Conservation (phyloP, 2,797 vertebrate species). For the Phalloptychus januarius region DNA sequence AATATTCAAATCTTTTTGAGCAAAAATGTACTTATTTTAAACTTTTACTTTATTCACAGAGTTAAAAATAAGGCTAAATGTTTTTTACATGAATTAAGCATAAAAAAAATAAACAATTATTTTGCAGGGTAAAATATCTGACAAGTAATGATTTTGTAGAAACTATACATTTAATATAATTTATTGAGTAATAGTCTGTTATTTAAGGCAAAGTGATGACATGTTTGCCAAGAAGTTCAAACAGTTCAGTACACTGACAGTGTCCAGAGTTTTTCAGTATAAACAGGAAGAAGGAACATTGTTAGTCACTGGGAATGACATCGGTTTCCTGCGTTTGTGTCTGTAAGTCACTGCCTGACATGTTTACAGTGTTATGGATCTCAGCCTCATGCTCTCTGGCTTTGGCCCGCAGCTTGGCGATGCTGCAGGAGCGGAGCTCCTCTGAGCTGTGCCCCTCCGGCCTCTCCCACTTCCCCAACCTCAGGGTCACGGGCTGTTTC, state of each 20-base stretch:
- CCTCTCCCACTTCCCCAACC: constrained; percentile 57
- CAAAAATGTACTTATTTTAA: background rate
- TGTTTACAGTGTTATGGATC: constrained; percentile 76
- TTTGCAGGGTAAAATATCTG: background rate
- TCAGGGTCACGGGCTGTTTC: constrained; percentile 27
- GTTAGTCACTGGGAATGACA: constrained; percentile 61
- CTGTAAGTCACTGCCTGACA: constrained; percentile 58
- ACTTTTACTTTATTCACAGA: background rate
- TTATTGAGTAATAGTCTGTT: background rate
- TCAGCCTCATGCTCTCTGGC: constrained; percentile 82
- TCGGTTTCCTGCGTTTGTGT: constrained; percentile 65
- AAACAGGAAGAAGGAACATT: constrained; percentile 57
- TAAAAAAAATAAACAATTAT: background rate
- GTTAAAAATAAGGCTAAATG: background rate
- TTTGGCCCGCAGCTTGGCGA: constrained; percentile 84
- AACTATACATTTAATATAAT: constrained; percentile 12
- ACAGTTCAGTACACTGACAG: background rate
- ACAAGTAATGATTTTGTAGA: constrained; percentile 3
- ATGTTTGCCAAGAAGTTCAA: constrained; percentile 3
- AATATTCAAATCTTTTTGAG: background rate
- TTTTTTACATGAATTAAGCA: background rate
- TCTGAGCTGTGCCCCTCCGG: constrained; percentile 68
- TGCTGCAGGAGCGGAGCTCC: constrained; percentile 82
- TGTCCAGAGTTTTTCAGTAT: constrained; percentile 31
- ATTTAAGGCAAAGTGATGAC: constrained; percentile 23